Evolutionary conservation across 2,797 vertebrate genomes (phyloP).

Genomic region (Aulostomus chinensis): DNA sequence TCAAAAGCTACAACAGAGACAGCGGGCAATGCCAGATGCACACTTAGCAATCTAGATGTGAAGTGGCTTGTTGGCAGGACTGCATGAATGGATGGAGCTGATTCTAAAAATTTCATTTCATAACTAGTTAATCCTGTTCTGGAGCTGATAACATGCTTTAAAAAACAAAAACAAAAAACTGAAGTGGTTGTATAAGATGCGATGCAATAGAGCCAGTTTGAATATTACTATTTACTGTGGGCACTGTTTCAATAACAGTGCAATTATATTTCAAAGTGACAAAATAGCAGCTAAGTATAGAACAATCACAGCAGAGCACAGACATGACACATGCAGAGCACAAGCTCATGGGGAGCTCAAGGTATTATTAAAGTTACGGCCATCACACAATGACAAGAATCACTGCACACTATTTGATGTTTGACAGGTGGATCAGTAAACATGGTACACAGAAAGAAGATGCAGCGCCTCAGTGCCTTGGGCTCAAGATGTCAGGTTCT

Average conservation of each 20-base stretch:
- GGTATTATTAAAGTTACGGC: too few relatives aligned
- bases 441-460: background rate
- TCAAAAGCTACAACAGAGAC: constrained; percentile 5
- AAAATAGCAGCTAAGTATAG: too few relatives aligned
- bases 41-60: constrained; percentile 16
- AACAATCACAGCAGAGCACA: too few relatives aligned
- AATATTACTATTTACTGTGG: constrained; percentile 11
- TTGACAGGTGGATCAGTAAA: background rate
- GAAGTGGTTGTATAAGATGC: constrained; percentile 3
- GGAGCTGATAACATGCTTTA: constrained; percentile 4
- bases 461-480: background rate
- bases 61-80: constrained; percentile 15
- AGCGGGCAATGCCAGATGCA: constrained; percentile 21
- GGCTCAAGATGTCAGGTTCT: background rate
- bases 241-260: constrained; percentile 13
- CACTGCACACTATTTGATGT: background rate
- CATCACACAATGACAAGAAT: background rate
- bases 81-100: too few relatives aligned
- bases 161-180: constrained; percentile 12
- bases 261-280: constrained; percentile 4
- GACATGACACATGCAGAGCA: constrained; percentile 21
- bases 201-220: constrained; percentile 7
- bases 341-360: constrained; percentile 30
- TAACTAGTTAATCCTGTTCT: constrained; percentile 20
- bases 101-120: too few relatives aligned